Percentiles rank a stretch among this genome's conserved stretches.
phyloP scores from a whole-genome alignment of 2,888 invertebrate genomes.

The Spodoptera exigua region DNA sequence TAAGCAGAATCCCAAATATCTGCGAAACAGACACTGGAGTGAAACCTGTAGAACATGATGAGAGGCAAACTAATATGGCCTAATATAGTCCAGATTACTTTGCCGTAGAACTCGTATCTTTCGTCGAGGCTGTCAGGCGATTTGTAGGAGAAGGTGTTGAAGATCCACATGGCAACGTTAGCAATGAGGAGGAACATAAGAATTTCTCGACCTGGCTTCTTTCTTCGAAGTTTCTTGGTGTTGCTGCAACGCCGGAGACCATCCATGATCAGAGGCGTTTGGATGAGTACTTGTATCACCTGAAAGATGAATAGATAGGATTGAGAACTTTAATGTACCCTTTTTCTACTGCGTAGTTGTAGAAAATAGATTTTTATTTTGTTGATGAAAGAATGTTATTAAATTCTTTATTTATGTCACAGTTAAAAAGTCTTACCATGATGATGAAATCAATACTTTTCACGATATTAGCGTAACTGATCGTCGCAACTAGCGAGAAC shows the following conservation, averaged over 20 bases:
- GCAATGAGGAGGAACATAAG: constrained; percentile 93
- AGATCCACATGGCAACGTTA: constrained; percentile 94
- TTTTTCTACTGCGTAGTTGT: no score
- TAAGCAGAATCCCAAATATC: constrained; percentile 94
- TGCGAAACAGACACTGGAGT: constrained; percentile 93
- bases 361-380: no score
- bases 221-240: constrained; percentile 88
- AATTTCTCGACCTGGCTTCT: constrained; percentile 93
- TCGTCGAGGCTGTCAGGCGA: constrained; percentile 85
- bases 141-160: constrained; percentile 91
- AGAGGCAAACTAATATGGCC: constrained; percentile 93
- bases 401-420: neutral
- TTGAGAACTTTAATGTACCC: no score
- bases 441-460: constrained; percentile 86
- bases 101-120: constrained; percentile 92
- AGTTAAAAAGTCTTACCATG: constrained; percentile 87
- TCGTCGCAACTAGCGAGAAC: constrained; percentile 91
- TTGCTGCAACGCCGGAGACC: constrained; percentile 93
- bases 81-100: constrained; percentile 92
- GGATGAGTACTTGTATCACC: constrained; percentile 92
- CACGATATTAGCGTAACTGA: constrained; percentile 84
- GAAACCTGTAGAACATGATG: constrained; percentile 94
- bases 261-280: constrained; percentile 93
- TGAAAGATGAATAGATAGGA: constrained; percentile 63
- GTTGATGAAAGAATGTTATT: no score